Evolutionary conservation across 2,888 invertebrate species (phyloP), one percentile per base, ranked within the genome.

Genomic region (Volucella inflata): DNA sequence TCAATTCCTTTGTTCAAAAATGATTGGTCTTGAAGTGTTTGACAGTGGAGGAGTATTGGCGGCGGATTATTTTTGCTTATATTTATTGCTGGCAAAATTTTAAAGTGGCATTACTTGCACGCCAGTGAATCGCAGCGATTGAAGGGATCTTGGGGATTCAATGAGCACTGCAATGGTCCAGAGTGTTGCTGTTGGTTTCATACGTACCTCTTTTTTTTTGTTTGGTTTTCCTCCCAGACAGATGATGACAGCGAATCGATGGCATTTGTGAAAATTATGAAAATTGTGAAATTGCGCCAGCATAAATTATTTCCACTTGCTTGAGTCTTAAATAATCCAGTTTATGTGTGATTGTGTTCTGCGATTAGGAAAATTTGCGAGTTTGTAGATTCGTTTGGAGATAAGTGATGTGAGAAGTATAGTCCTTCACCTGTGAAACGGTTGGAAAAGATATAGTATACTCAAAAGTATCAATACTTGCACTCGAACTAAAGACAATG

Each of bases 211-310:
- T 9, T 14, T 8, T n/a, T 38, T 38, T 0, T n/a, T 40, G n/a
- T 16, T 14, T 9, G 40, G 14, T 38, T 57, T 55, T 36, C 6
- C 6, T 30, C 6, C 30, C 30, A 30, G 30, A 30, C 57, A 38
- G 11, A 57, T 57, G 65, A 67, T 67, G 65, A 17, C 51, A 67
- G 40, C 57, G 44, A 76, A 76, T 76, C 67, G 76, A 67, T 76
- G 76, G 30, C 30, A 30, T n/a, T n/a, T n/a, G n/a, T n/a, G n/a
- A n/a, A n/a, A 30, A 30, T 30, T 30, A 6, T 30, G 50, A 42
- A 59, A 67, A 67, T 57, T 75, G 75, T 57, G 48, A 57, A 50
- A 59, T 59, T 67, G 36, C 60, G 59, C 30, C 16, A 10, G 36
- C 59, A 67, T 68, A 60, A 76, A 68, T 76, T 60, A 60, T 50